These are phyloP conservation scores for Macrosoma leucophasiata DNA, from an alignment of 2,888 invertebrate species.

Conservation along the genomic window DNA sequence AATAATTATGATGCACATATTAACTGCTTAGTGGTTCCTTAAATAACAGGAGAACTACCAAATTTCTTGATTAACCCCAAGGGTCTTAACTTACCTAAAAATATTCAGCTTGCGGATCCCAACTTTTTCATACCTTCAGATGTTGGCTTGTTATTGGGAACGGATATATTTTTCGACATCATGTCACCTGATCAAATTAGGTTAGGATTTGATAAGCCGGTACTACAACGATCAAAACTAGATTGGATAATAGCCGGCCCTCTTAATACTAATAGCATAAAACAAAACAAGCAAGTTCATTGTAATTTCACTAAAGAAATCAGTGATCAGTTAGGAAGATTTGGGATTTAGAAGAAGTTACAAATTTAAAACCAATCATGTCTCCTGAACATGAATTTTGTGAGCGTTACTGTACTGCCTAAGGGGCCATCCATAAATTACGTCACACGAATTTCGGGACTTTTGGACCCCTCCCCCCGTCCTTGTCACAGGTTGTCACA, in stretches of 20 bases:
- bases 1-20: too few relatives aligned
- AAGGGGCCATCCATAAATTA: too few relatives aligned
- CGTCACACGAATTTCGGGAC: too few relatives aligned
- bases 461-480: too few relatives aligned
- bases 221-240: not conserved
- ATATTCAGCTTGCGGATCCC: not conserved
- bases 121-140: not conserved
- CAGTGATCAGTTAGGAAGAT: not conserved
- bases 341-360: not conserved
- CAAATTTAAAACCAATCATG: too few relatives aligned
- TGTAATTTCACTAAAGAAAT: slow-evolving; percentile 9
- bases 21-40: too few relatives aligned
- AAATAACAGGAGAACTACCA: too few relatives aligned
- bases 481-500: too few relatives aligned
- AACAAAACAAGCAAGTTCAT: too few relatives aligned
- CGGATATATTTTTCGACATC: not conserved
- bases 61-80: not conserved
- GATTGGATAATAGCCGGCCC: slow-evolving; percentile 7
- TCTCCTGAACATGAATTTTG: not conserved
- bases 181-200: not conserved
- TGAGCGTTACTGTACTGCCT: not conserved
- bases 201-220: not conserved
- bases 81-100: not conserved
- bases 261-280: too few relatives aligned
- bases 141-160: not conserved